Base-by-base conservation (phyloP, 2,797 vertebrate species). In the Tadarida brasiliensis region DNA sequence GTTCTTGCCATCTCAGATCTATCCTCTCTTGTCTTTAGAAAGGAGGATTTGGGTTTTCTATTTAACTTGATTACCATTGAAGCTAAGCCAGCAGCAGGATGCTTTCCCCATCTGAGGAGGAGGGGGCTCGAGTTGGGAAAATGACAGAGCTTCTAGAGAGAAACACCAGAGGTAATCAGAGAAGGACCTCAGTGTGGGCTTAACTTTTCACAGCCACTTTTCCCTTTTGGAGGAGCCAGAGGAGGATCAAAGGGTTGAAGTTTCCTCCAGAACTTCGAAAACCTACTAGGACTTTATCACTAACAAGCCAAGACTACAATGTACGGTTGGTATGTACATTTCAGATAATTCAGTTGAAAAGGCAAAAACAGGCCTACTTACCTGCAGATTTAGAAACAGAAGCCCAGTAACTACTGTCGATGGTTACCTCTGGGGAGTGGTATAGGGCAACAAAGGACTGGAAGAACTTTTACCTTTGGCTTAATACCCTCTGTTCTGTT, bases 201-300 rank as follows among this genome's bases (percentile, higher is more conserved):
- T 65, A 65, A 17, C 35, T 95, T 88, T 96, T 85, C 78, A 95
- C 91, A 97, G 83, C 87, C 44, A n/a, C 28, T 67, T 57, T 94
- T 92, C 33, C 11, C 56, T 94, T 87, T 71, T 65, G 78, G 57
- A 93, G 80, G 65, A 70, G 70, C 49, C 47, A 61, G 47, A 85
- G 47, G 71, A 73, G 67, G 51, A 16, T 87, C 90, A 74, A 90
- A 96, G 65, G 44, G 12, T 9, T 87, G 33, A 94, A 71, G 30
- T 91, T 54, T 35, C 26, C 76, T 81, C 49, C 1, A 7, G 19
- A 10, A 28, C 76, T 91, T 92, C 70, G 39, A 73, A 91, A 85
- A 57, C 9, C 59, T 82, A 14, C 68, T 80, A 20, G 19, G 61
- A 63, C 61, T 90, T 61, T 30, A 63, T 85, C 35, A 33, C 57